Evolutionary conservation across 2,113 vertebrate genomes (phyloP).

Genomic region (Heterochromis multidens): DNA sequence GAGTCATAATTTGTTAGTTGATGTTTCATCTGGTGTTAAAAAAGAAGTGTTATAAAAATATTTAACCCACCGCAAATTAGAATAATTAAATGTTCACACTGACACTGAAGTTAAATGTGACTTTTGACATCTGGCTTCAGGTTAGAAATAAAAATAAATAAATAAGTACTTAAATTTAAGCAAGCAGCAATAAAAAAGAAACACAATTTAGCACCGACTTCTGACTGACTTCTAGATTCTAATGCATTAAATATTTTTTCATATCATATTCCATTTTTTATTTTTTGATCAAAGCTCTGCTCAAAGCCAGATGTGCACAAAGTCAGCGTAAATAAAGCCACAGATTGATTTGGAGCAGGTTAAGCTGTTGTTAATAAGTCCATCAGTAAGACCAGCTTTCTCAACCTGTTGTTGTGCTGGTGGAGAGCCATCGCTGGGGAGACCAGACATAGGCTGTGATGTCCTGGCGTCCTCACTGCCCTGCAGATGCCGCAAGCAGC

Average conservation of each 20-base stretch:
- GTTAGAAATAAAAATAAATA: neutral
- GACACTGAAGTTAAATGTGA: conserved; percentile 12
- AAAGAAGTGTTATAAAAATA: neutral
- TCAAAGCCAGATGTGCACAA: conserved; percentile 33
- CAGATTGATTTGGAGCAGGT: conserved; percentile 24
- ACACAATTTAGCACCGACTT: neutral
- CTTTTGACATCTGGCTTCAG: conserved; percentile 36
- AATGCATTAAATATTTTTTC: neutral
- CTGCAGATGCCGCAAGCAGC: conserved; percentile 67
- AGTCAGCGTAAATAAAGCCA: conserved; percentile 6
- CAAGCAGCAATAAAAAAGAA: neutral
- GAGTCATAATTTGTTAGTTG: conserved; percentile 16
- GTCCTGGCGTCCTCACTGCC: conserved; percentile 67
- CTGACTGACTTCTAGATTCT: neutral
- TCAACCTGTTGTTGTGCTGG: conserved; percentile 64
- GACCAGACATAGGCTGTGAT: conserved; percentile 65
- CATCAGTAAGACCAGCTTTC: conserved; percentile 30
- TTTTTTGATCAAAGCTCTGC: neutral
- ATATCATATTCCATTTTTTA: neutral
- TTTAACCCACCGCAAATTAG: neutral
- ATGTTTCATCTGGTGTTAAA: conserved; percentile 23
- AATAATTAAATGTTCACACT: neutral
- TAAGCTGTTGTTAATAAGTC: conserved; percentile 58
- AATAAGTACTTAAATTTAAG: neutral
- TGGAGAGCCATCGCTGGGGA: conserved; percentile 61